A percentile compares a stretch with the other conserved stretches of the same genome.
Evolutionary conservation across 2,797 vertebrate species (phyloP).

Genomic region (Trachurus trachurus): DNA sequence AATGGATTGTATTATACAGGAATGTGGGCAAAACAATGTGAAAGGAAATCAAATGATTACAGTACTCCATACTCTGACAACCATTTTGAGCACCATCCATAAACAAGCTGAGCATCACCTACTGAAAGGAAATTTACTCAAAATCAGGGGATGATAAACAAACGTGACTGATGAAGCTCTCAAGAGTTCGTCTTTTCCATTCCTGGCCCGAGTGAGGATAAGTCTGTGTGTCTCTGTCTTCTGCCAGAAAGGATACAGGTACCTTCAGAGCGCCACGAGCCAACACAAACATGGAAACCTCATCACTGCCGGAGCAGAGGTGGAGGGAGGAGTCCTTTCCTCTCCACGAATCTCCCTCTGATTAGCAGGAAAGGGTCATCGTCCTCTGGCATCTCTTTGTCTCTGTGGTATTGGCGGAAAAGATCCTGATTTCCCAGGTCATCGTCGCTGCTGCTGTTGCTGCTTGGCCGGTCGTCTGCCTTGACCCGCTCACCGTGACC

Average conservation of each 20-base stretch:
- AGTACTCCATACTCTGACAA: neutral
- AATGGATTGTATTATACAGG: slow-evolving; percentile 6
- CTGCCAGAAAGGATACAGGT: slow-evolving; percentile 75
- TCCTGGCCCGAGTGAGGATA: slow-evolving; percentile 32
- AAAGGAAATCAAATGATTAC: slow-evolving; percentile 25
- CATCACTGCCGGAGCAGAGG: slow-evolving; percentile 69
- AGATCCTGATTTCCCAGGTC: slow-evolving; percentile 75
- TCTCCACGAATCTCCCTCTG: slow-evolving; percentile 63
- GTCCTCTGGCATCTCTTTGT: slow-evolving; percentile 82
- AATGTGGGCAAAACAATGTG: slow-evolving; percentile 25
- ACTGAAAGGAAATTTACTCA: slow-evolving; percentile 35
- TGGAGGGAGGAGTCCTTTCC: slow-evolving; percentile 77
- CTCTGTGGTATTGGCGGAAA: slow-evolving; percentile 77
- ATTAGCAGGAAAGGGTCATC: slow-evolving; percentile 80
- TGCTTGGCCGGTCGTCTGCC: slow-evolving; percentile 35
- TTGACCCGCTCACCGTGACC: slow-evolving; percentile 59
- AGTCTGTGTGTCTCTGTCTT: slow-evolving; percentile 30
- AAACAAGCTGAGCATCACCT: slow-evolving; percentile 17
- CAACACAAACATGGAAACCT: slow-evolving; percentile 82
- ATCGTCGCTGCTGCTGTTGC: slow-evolving; percentile 4
- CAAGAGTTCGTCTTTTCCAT: slow-evolving; percentile 34
- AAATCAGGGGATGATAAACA: slow-evolving; percentile 58
- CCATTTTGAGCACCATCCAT: neutral
- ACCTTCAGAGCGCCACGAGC: slow-evolving; percentile 52
- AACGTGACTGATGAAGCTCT: slow-evolving; percentile 39